Base-by-base conservation (phyloP, 2,113 vertebrate species). In the Eudyptes chrysolophus region DNA sequence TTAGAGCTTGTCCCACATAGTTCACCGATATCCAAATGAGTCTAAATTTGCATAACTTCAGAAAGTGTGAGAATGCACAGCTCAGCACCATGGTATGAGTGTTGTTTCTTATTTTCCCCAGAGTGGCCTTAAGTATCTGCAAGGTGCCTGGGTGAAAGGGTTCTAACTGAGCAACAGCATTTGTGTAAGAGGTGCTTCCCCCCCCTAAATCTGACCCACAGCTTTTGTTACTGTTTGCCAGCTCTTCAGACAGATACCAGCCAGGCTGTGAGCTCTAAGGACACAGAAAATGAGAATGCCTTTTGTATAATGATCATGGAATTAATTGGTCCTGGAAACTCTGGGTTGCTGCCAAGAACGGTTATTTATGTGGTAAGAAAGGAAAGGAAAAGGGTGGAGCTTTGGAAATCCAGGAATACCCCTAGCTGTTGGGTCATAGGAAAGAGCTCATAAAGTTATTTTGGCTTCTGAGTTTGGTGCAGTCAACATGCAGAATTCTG, bases 351-450 rank as follows among this genome's bases (percentile, higher is more conserved):
- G 88, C 86, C 84, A 89, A 93, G 87, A 77, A 76, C 34, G 62
- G 66, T 66, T 90, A 89, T 97, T 97, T 93, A 62, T 97, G 78
- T 92, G 62, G 30, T 69, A 95, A 69, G 89, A 80, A 89, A 76
- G 82, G 74, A 89, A 95, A 77, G 76, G 96, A 52, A 81, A 83
- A 87, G 74, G 89, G 92, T n/a, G 57, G 90, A 75, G 57, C 32
- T 74, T 77, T 93, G 89, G 85, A 85, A 93, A 90, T 89, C 52
- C 77, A 87, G 91, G 90, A 94, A 96, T 94, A 49, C 79, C 74
- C 70, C 69, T 55, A 36, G 46, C 64, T 89, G n/a, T 79, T 0
- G 1, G 48, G 85, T 58, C 3, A 49, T 44, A 87, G 75, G 75
- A 92, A 82, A 40, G 86, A 74, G 40, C 49, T 89, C 36, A 36